These are phyloP conservation scores for Mesorhabditis belari DNA, from an alignment of 2,888 invertebrate species.

Conservation along the genomic window DNA sequence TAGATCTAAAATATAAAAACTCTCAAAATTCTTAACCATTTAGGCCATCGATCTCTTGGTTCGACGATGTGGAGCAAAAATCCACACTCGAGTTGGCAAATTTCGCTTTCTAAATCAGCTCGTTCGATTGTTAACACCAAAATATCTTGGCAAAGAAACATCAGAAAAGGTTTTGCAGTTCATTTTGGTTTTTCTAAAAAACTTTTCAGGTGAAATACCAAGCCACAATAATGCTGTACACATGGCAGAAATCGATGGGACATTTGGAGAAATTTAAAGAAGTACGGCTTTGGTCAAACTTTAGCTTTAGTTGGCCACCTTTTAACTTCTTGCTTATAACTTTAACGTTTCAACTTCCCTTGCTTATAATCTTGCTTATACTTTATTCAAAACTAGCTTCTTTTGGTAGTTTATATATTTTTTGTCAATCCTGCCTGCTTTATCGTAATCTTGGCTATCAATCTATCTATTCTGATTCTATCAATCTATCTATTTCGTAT, in stretches of 20 bases:
- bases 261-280: conserved; percentile 68
- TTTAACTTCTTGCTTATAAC: neutral
- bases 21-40: neutral
- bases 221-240: conserved; percentile 74
- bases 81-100: conserved; percentile 73
- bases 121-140: conserved; percentile 89
- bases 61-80: conserved; percentile 37
- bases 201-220: conserved; percentile 67
- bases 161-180: conserved; percentile 58
- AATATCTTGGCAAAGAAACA: conserved; percentile 80
- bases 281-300: conserved; percentile 40
- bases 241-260: conserved; percentile 57
- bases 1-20: neutral
- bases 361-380: neutral
- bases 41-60: conserved; percentile 40
- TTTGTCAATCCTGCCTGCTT: too few relatives aligned
- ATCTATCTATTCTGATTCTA: too few relatives aligned
- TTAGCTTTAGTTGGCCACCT: neutral
- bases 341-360: neutral
- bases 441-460: too few relatives aligned
- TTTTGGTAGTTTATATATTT: too few relatives aligned
- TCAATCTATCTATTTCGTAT: too few relatives aligned
- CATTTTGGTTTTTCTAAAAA: neutral
- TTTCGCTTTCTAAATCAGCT: conserved; percentile 93
- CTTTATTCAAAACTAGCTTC: neutral